phyloP scores from a whole-genome alignment of 64 coral and sea anemone species.

The Dendronephthya gigantea region DNA sequence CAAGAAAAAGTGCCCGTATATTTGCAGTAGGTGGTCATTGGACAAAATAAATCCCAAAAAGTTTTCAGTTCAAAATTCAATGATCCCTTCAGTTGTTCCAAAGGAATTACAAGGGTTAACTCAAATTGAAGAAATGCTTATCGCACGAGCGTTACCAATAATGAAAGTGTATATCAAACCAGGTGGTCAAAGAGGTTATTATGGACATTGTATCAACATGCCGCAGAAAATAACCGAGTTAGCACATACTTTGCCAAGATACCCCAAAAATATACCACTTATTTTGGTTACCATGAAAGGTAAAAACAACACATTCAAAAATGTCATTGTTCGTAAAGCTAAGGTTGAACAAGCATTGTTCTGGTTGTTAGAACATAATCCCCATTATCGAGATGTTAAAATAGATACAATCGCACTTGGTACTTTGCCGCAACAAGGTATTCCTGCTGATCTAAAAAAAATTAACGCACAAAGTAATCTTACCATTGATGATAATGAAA shows the following conservation, averaged over 20 bases:
- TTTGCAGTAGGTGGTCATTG: not conserved
- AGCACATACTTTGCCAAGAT: not conserved
- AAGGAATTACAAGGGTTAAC: not conserved
- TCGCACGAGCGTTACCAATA: not conserved
- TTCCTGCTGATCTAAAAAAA: not conserved
- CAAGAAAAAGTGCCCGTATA: not conserved
- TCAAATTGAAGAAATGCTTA: too few species aligned
- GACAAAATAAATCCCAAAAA: not conserved
- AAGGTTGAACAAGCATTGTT: not conserved
- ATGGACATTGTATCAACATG: not conserved
- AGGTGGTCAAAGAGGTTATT: too few species aligned
- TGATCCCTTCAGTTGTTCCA: not conserved
- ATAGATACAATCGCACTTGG: not conserved
- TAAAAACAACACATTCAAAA: not conserved
- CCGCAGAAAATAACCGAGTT: not conserved
- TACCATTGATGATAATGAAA: too few species aligned
- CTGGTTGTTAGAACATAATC: not conserved
- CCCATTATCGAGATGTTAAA: not conserved
- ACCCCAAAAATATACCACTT: not conserved
- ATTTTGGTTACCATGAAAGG: not conserved
- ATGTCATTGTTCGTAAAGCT: not conserved
- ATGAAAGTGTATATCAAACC: not conserved
- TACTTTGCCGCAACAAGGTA: not conserved
- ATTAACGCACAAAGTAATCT: not conserved
- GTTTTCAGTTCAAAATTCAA: not conserved